Evolutionary conservation across 2,888 invertebrate species (phyloP), one percentile per base, ranked within the genome.

Genomic region (Piscicola geometra): DNA sequence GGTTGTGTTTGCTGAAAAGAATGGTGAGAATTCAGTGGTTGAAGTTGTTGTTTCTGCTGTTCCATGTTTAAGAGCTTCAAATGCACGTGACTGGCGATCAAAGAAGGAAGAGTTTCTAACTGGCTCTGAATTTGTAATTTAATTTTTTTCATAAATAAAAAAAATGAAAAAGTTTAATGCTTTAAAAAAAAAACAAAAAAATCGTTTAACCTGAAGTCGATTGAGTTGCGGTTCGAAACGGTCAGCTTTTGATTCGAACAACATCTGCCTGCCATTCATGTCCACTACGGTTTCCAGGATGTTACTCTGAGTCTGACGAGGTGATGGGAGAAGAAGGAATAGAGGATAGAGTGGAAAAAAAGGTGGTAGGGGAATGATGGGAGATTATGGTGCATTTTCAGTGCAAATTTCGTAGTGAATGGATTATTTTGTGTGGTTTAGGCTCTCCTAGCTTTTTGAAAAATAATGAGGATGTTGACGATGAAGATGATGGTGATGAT

Each of bases 291-390:
- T 75, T 70, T 79, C 79, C 32, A 79, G 71, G 71, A 79, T 79
- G 68, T 74, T 79, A 9, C 78, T 78, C 56, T 79, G 79, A 5
- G 79, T 79, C 79, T 79, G 75, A n/a, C n/a, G n/a, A n/a, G n/a
- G n/a, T 18, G 36, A 76, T 18, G 3, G 18, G 36, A 30, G 25
- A 25, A 25, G 47, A 15, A 50, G 15, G 15, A n/a, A n/a, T n/a
- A n/a, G n/a, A n/a, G n/a, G n/a, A n/a, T n/a, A n/a, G n/a, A n/a
- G n/a, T n/a, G n/a, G n/a, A n/a, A n/a, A 64, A 25, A 25, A 64
- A 25, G 12, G n/a, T 9, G n/a, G n/a, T 64, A 9, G 9, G n/a
- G 25, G n/a, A 25, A 15, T 64, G n/a, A n/a, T 69, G 9, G 15
- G 9, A 33, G 30, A 33, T 69, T 30, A 9, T 32, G 12, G 5